A percentile compares a stretch with the other conserved stretches of the same genome.
Conservation (phyloP, 64 coral and sea anemone species). For the Orbicella faveolata region DNA sequence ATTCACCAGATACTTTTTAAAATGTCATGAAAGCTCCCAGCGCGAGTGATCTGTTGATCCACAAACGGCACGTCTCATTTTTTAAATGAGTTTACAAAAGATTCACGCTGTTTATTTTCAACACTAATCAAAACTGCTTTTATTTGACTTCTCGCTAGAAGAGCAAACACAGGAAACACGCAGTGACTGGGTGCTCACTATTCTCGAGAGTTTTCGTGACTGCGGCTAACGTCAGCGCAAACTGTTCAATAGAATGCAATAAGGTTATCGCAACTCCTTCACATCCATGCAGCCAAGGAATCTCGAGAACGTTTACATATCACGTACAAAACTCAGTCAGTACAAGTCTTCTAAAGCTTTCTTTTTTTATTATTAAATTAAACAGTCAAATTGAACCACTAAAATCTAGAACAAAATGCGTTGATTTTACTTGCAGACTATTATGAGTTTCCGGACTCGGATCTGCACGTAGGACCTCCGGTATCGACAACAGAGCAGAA, state of each 20-base stretch:
- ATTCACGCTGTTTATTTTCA: not conserved
- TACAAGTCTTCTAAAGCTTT: too few species aligned
- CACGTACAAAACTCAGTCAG: too few species aligned
- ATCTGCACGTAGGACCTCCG: too few species aligned
- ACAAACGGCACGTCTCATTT: not conserved
- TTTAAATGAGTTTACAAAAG: not conserved
- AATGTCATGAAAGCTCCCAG: not conserved
- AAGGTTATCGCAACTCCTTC: not conserved
- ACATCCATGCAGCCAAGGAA: not conserved
- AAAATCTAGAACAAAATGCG: too few species aligned
- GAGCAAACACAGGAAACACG: not conserved
- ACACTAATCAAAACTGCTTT: not conserved
- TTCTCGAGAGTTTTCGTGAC: slow-evolving; percentile 3
- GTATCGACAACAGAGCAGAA: too few species aligned
- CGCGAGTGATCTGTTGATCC: not conserved
- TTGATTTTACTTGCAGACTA: too few species aligned
- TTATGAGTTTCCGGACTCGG: too few species aligned
- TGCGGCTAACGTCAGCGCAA: not conserved
- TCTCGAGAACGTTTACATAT: too few species aligned
- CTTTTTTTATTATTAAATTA: too few species aligned
- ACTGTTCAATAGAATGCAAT: not conserved
- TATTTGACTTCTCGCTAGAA: not conserved
- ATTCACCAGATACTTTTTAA: not conserved
- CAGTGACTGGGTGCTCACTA: not conserved
- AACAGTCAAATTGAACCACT: too few species aligned